Conservation (phyloP, 2,797 vertebrate genomes). For the Pyrocephalus nanus region DNA sequence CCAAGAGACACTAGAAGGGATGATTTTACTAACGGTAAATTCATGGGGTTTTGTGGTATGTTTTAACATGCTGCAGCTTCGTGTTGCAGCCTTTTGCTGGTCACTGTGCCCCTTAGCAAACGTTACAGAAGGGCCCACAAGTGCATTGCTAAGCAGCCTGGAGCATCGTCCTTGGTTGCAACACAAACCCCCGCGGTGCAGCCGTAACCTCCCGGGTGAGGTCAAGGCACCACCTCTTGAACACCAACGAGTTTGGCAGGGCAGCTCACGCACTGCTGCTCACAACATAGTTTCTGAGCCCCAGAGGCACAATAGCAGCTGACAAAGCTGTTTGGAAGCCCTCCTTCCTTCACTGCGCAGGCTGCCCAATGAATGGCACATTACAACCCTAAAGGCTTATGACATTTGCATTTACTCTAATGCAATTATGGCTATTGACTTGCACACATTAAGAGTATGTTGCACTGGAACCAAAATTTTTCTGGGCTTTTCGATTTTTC, state of each 20-base stretch:
- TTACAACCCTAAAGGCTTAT: not conserved
- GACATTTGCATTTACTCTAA: not conserved
- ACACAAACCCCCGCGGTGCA: not conserved
- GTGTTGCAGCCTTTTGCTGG: not conserved
- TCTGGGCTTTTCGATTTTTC: not conserved
- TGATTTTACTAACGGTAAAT: not conserved
- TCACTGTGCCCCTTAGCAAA: not conserved
- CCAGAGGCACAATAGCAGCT: not conserved
- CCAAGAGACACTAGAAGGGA: not conserved
- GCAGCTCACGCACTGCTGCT: not conserved
- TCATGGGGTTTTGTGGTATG: not conserved
- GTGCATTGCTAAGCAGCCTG: not conserved
- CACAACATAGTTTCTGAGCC: not conserved
- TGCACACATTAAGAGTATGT: not conserved
- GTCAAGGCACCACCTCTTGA: not conserved
- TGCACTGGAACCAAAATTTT: not conserved
- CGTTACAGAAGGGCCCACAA: not conserved
- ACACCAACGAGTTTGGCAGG: not conserved
- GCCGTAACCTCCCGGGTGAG: not conserved
- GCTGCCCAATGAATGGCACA: not conserved
- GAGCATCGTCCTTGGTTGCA: not conserved
- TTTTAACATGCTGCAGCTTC: not conserved
- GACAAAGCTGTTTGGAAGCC: not conserved
- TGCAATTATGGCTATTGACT: not conserved
- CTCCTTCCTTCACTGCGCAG: not conserved